Base-by-base conservation (phyloP, 2,797 vertebrate species). In the Phyllotis vaccarum region DNA sequence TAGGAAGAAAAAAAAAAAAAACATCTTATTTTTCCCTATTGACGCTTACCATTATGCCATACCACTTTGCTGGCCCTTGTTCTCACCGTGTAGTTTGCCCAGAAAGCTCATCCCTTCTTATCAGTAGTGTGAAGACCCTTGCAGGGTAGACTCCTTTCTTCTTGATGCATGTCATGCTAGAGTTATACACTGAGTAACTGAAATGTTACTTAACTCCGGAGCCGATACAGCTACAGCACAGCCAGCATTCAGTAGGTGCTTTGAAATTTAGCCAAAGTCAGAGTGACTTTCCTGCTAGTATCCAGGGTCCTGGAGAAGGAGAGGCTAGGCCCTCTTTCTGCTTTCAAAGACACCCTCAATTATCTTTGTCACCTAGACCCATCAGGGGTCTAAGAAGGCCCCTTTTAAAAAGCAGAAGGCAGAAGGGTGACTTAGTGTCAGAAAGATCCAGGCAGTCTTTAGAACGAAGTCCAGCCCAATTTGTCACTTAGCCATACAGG, bases 401-500 rank as follows among this genome's bases (percentile, higher is more conserved):
- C 22, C 66, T 56, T 88, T 87, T 62, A 49, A 75, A 92, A 90
- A 91, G 60, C 37, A 37, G 68, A 92, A 90, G 92, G 60, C 37
- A 37, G 68, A 91, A 78, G 54, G 56, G 54, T 90, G 37, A 49
- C 89, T 92, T n/a, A 74, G 29, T 58, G 3, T 79, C 74, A 27
- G 0, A 66, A 37, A 75, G 52, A 91, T 76, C 40, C 52, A 34
- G 58, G 74, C 19, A 90, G 43, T 54, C 17, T 27, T 49, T 40
- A 52, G 74, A 62, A 3, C 3, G 0, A n/a, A 93, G 56, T 58
- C 31, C 6, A 86, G 56, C 66, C n/a, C 22, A 46, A 56, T 10
- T 11, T 62, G 72, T 37, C 12, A 17, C 46, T 78, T 56, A 72
- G 62, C 22, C 62, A 2, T 12, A 5, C 21, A 1, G 68, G 68